Base-by-base conservation (phyloP, 2,797 vertebrate species). In the Crocidura indochinensis region DNA sequence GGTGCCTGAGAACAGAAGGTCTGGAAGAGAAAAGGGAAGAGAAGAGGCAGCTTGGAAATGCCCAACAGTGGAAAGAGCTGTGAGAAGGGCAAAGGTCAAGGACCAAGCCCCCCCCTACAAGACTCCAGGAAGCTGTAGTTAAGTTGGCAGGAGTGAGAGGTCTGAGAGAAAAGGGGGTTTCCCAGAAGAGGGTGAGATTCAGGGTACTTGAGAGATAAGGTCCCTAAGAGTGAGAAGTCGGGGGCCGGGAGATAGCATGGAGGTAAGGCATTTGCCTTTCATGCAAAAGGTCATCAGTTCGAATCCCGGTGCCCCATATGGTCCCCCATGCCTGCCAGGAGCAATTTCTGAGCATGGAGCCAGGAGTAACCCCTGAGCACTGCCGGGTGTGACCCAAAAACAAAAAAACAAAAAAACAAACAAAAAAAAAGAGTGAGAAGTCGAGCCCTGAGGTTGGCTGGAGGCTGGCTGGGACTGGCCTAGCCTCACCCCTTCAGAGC, bases 101-200 rank as follows among this genome's bases (percentile, higher is more conserved):
- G 56, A 56, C 79, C 69, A 20, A 22, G 67, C 8, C 49, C 67
- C 56, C 53, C 51, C 51, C 51, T 17, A 62, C 26, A 76, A 74
- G n/a, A 44, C 67, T 88, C 82, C 46, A 26, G 20, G 87, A 74
- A 44, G 10, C 72, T 91, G 68, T 89, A 82, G 75, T 69, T 64
- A 75, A n/a, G 46, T 90, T n/a, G 47, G 44, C 29, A 29, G 38
- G 65, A 75, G 71, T 22, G 90, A 75, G 67, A 56, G 60, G 60
- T 56, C 53, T 26, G 27, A n/a, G 60, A 75, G 74, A 27, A 69
- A 51, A 44, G 1, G 47, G 47, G 51, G 38, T 38, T 38, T 38
- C 38, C 38, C 38, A 38, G 38, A 15, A 72, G 60, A 62, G 6
- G 5, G 0, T 20, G 22, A 93, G 84, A 62, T 2, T 1, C 78